Conservation (phyloP, 2,797 vertebrate species). For the Myoxocephalus aenaeus region DNA sequence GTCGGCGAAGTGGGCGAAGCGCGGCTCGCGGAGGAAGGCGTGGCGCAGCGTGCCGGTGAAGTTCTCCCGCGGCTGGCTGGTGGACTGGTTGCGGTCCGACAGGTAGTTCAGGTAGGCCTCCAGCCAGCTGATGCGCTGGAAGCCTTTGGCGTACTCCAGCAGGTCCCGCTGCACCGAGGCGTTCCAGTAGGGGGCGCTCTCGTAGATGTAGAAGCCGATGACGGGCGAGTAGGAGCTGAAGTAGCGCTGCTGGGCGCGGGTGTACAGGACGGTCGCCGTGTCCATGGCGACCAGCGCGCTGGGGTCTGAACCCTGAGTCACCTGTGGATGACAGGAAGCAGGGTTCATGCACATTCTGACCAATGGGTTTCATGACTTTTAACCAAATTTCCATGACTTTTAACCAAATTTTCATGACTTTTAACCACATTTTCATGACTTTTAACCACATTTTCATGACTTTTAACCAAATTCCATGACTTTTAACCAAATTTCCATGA, state of each 20-base stretch:
- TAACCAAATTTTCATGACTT: too few species aligned
- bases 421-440: too few species aligned
- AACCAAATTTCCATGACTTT: too few species aligned
- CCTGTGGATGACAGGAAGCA: slow-evolving; percentile 77
- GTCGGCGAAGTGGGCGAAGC: slow-evolving; percentile 94
- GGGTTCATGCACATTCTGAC: too few species aligned
- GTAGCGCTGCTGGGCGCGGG: slow-evolving; percentile 95
- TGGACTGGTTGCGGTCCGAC: slow-evolving; percentile 92
- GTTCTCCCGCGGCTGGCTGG: slow-evolving; percentile 91
- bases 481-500: too few species aligned
- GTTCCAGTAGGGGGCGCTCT: slow-evolving; percentile 99
- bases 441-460: too few species aligned
- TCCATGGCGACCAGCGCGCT: slow-evolving; percentile 96
- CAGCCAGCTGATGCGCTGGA: slow-evolving; percentile 99
- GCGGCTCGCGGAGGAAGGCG: slow-evolving; percentile 91
- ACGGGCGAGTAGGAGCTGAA: slow-evolving; percentile 98
- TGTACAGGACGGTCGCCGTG: slow-evolving; percentile 94
- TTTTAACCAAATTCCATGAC: too few species aligned
- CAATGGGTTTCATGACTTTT: too few species aligned
- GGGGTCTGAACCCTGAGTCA: slow-evolving; percentile 94
- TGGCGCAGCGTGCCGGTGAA: slow-evolving; percentile 94
- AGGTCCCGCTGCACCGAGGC: slow-evolving; percentile 95
- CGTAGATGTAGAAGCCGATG: slow-evolving; percentile 99
- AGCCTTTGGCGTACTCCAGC: slow-evolving; percentile 96
- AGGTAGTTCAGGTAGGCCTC: slow-evolving; percentile 97